Conservation (phyloP, 2,797 vertebrate genomes). For the Rallus crepitans region DNA sequence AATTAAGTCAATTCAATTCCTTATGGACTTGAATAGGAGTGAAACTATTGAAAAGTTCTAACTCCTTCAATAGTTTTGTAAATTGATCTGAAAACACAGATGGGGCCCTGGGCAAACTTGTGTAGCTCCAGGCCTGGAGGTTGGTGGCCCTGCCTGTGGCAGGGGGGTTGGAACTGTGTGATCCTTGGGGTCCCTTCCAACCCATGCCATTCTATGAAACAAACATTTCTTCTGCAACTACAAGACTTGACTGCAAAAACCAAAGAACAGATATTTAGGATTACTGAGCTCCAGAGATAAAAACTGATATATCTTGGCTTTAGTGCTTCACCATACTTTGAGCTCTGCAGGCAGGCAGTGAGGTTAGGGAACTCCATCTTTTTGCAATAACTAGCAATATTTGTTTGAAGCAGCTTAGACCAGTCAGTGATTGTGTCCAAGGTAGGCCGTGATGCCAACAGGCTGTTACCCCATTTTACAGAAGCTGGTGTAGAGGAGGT, state of each 20-base stretch:
- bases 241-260: neutral
- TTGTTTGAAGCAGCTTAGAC: neutral
- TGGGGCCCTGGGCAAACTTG: no score
- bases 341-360: neutral
- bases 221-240: neutral
- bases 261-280: neutral
- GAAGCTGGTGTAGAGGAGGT: neutral
- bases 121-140: no score
- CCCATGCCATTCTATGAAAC: no score
- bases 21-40: neutral
- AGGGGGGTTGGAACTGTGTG: no score
- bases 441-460: neutral
- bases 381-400: neutral
- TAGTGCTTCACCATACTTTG: neutral
- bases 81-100: neutral
- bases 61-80: neutral
- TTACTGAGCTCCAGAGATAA: neutral
- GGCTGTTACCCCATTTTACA: neutral
- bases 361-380: neutral
- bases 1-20: neutral
- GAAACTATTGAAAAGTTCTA: neutral
- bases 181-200: no score
- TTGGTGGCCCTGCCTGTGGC: no score
- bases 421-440: neutral
- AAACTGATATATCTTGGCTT: fast-evolving